A percentile compares a stretch with the other conserved stretches of the same genome.
Evolutionary conservation across 2,888 invertebrate species (phyloP).

Genomic region (Bimastos eiseni): DNA sequence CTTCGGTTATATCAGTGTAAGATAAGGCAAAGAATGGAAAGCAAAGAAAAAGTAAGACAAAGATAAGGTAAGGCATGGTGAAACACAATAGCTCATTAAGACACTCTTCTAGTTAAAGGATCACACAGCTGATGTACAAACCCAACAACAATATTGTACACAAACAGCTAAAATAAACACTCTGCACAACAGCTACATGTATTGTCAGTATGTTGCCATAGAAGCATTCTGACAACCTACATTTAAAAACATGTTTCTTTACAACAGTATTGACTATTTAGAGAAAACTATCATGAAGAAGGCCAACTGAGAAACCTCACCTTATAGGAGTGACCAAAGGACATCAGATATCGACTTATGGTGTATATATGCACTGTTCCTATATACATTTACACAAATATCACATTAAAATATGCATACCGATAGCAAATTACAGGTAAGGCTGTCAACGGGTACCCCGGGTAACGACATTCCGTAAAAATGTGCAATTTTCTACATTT

Average conservation of each 20-base stretch:
- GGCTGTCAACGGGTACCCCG: no score
- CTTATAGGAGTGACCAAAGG: constrained; percentile 57
- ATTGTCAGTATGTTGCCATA: background rate
- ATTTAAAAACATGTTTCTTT: background rate
- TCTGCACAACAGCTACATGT: background rate
- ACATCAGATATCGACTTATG: constrained; percentile 59
- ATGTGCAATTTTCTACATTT: no score
- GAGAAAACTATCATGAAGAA: background rate
- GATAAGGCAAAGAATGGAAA: background rate
- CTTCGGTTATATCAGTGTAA: no score
- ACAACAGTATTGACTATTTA: background rate
- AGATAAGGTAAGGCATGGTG: background rate
- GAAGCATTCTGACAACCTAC: background rate
- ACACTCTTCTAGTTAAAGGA: background rate
- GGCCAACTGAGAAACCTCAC: constrained; percentile 44
- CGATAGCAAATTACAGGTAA: background rate
- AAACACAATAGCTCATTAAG: no score
- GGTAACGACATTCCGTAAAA: no score
- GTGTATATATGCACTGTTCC: constrained; percentile 62
- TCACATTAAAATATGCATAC: background rate
- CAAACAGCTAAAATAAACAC: background rate
- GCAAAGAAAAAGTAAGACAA: background rate
- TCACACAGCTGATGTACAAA: background rate
- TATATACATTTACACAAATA: constrained; percentile 40
- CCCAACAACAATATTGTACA: background rate